phyloP scores from a whole-genome alignment of 1,140 invertebrate species.

The Heliothis virescens region DNA sequence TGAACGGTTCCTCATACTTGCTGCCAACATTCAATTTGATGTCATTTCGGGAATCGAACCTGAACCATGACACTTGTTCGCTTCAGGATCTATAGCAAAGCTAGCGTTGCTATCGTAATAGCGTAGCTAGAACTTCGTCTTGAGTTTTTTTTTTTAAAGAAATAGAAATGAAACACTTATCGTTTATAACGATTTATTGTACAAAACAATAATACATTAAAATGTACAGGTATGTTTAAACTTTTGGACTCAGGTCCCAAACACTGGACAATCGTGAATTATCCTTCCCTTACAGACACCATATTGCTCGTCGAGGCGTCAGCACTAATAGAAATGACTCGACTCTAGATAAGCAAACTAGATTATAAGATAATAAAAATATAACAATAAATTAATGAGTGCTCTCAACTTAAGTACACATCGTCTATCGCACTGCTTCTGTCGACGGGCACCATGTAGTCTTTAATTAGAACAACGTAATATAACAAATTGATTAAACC shows the following conservation, averaged over 20 bases:
- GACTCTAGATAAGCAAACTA: conserved; percentile 85
- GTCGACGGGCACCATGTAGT: conserved; percentile 86
- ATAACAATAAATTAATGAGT: conserved; percentile 85
- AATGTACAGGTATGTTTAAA: conserved; percentile 87
- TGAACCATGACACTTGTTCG: no score
- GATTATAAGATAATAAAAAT: conserved; percentile 83
- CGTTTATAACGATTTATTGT: conserved; percentile 87
- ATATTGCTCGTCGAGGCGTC: conserved; percentile 85
- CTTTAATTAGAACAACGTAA: conserved; percentile 84
- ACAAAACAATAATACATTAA: conserved; percentile 88
- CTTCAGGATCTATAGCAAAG: no score
- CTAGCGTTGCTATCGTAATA: no score
- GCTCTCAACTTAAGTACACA: conserved; percentile 86
- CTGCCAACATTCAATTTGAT: no score
- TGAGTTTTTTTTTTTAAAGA: not conserved
- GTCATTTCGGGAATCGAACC: no score
- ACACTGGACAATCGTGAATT: conserved; percentile 83
- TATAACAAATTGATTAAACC: conserved; percentile 85
- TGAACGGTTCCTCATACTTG: no score
- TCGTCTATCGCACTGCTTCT: conserved; percentile 84
- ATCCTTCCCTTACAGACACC: conserved; percentile 85
- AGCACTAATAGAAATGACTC: conserved; percentile 84
- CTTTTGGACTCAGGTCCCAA: conserved; percentile 85
- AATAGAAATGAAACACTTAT: conserved; percentile 70
- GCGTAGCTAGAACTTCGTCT: no score